Evolutionary conservation across 2,797 vertebrate genomes (phyloP), one percentile per base, ranked within the genome.

Genomic region (Numenius phaeopus): DNA sequence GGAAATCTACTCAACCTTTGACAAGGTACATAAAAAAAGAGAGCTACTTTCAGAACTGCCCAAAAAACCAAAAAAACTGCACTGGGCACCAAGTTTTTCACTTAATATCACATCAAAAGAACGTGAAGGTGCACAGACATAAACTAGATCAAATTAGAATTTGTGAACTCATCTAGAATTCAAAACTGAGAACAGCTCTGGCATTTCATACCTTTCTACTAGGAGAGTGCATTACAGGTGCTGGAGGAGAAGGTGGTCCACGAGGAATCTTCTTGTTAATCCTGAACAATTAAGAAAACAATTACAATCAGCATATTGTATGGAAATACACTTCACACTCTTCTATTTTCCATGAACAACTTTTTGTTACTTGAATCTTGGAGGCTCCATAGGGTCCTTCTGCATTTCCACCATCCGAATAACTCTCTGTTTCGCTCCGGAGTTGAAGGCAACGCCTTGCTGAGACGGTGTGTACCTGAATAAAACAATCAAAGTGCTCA

Each of bases 381-480:
- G 99, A 20, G 99, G 99, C 69, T 99, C 99, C 99, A 99, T 99
- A 12, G 99, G 99, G 93, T 99, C 99, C 96, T 99, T 99, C 97
- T 99, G 99, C 99, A 99, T 99, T 97, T 99, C 99, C 94, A 99
- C 99, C 99, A 99, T 99, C 17, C 99, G 99, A 97, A 99, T 99
- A 91, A 99, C 99, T 89, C 99, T 98, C 93, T 99, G 99, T 97
- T 99, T 99, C 92, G 99, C 99, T 85, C 99, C 99, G 2, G 99
- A 99, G 97, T 99, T 99, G 94, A 99, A 99, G 15, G 99, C 99
- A 62, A 99, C 99, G 14, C 99, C 99, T 97, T 99, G 99, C 96
- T 99, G 99, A 61, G 99, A 99, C 5, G 99, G 99, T 16, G 99
- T 99, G 83, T 99, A 99, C 94, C 99, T 99, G 89, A 89, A 93